Percentiles rank a stretch among this genome's conserved stretches.
Conservation (phyloP, 2,797 vertebrate species). For the Brachyrhaphis roseni region DNA sequence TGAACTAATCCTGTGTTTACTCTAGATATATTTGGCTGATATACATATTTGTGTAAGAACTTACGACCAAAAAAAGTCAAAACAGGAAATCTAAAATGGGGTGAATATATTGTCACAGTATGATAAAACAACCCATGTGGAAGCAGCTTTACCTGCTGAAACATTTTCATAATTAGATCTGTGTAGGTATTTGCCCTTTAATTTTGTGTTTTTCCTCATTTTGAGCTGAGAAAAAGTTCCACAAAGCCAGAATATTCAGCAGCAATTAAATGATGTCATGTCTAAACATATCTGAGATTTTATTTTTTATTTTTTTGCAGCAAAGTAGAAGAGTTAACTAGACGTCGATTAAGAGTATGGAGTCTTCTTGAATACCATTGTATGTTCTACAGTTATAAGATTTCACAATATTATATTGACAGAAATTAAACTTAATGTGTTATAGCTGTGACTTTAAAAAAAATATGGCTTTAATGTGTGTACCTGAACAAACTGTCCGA, state of each 20-base stretch:
- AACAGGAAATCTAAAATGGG: background rate
- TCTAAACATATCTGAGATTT: background rate
- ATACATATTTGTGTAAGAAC: background rate
- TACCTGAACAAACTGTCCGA: conserved; percentile 14
- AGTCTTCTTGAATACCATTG: background rate
- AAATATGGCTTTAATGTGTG: conserved; percentile 22
- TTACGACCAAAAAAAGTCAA: background rate
- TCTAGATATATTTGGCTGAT: background rate
- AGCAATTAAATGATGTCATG: background rate
- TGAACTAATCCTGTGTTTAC: background rate
- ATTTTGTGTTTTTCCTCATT: background rate
- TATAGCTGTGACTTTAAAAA: background rate
- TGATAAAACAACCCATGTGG: background rate
- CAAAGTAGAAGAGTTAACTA: background rate
- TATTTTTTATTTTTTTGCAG: background rate
- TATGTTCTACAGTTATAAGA: background rate
- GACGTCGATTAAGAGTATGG: background rate
- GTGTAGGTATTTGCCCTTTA: too few relatives aligned
- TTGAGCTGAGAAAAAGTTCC: background rate
- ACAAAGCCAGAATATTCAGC: background rate
- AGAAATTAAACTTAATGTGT: background rate
- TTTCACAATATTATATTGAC: background rate
- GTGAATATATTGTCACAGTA: background rate
- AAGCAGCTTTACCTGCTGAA: background rate
- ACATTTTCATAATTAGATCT: background rate